These are phyloP conservation scores for Euphonia xanthogaster DNA, from an alignment of 2,797 vertebrate genomes.

Conservation along the genomic window DNA sequence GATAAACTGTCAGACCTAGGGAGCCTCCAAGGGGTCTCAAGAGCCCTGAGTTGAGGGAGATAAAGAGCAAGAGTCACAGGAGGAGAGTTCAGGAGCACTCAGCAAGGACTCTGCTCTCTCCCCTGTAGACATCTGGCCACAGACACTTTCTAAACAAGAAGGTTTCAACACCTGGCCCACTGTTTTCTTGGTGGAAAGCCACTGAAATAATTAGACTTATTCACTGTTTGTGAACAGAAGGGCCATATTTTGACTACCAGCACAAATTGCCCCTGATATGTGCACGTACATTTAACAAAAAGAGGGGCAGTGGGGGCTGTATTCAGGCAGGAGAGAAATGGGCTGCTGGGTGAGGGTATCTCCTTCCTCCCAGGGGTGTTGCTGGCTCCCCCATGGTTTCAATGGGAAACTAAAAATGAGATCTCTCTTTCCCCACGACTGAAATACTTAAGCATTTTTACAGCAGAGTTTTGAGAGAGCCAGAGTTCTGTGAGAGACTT, in stretches of 20 bases:
- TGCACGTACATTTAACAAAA: rapidly evolving
- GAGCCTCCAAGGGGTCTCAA: neutral
- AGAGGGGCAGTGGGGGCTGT: neutral
- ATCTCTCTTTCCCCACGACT: neutral
- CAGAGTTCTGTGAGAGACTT: neutral
- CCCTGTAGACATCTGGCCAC: neutral
- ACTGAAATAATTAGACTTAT: neutral
- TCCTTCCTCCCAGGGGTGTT: neutral
- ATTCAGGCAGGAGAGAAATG: neutral
- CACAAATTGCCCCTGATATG: rapidly evolving
- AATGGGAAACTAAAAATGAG: neutral
- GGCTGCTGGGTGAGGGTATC: neutral
- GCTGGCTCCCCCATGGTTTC: neutral
- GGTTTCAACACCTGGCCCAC: neutral
- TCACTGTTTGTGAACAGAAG: neutral
- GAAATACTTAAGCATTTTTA: neutral
- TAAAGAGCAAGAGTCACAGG: neutral
- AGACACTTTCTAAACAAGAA: constrained; percentile 1
- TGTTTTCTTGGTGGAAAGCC: neutral
- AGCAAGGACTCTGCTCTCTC: neutral
- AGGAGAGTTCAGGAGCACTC: neutral
- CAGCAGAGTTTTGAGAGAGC: neutral
- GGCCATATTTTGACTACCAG: neutral
- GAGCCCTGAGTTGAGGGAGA: neutral
- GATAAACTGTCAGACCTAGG: neutral